These are phyloP conservation scores for Trogon melanurus DNA, from an alignment of 2,113 vertebrate species.

Conservation along the genomic window DNA sequence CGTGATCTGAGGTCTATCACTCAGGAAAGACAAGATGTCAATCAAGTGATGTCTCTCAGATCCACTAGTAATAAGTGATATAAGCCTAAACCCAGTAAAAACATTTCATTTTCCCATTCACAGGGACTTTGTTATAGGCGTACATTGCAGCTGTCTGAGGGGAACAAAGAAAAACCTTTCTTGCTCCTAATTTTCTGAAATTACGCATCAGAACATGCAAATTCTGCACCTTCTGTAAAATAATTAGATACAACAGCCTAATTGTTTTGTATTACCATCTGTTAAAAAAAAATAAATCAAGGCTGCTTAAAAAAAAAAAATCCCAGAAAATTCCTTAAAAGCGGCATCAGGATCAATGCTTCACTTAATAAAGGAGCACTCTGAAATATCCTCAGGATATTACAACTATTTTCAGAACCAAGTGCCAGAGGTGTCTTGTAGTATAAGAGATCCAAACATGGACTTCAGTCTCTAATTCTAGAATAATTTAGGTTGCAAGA, in stretches of 20 bases:
- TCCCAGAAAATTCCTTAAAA: not conserved
- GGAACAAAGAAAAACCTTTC: not conserved
- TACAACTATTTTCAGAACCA: not conserved
- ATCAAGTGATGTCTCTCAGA: not conserved
- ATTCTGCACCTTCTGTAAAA: not conserved
- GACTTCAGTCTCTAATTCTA: not conserved
- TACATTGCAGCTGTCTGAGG: not conserved
- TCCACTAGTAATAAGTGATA: rapidly evolving
- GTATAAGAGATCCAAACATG: not conserved
- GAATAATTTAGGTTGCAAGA: not conserved
- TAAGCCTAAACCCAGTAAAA: not conserved
- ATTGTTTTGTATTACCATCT: not conserved
- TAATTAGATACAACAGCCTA: not conserved
- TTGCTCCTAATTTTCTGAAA: not conserved
- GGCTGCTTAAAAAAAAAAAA: not conserved
- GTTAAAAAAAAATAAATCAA: not conserved
- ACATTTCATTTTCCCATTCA: not conserved
- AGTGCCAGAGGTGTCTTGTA: not conserved
- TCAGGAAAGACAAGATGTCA: not conserved
- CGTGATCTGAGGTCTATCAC: not conserved
- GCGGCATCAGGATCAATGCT: not conserved
- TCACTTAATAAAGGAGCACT: not conserved
- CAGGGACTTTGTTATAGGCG: not conserved
- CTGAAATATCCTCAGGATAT: not conserved
- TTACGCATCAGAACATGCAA: not conserved